Evolutionary conservation across 2,888 invertebrate species (phyloP).

Genomic region (Shargacucullia verbasci): DNA sequence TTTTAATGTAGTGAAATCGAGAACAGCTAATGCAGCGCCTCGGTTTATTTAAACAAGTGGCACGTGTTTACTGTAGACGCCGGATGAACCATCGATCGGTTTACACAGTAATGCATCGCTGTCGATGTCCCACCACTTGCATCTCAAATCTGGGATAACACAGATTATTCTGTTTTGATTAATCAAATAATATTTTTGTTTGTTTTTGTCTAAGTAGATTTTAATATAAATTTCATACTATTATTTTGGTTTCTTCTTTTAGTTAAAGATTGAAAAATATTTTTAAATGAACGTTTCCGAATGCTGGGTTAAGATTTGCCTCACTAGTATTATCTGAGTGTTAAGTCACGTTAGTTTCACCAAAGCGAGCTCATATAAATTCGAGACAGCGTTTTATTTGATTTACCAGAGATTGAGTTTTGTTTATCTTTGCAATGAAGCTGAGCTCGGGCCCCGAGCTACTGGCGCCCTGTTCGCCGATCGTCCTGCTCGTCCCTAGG

Average conservation of each 20-base stretch:
- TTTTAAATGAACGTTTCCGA: too few relatives aligned
- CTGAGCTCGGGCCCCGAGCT: slow-evolving; percentile 60
- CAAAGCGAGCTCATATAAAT: slow-evolving; percentile 49
- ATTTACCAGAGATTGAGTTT: slow-evolving; percentile 81
- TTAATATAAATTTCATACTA: too few relatives aligned
- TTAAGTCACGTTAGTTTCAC: slow-evolving; percentile 7
- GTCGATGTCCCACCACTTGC: slow-evolving; percentile 77
- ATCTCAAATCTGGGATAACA: slow-evolving; percentile 58
- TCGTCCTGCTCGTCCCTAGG: slow-evolving; percentile 68
- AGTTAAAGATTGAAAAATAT: too few relatives aligned
- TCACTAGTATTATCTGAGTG: not conserved
- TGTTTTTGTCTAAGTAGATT: too few relatives aligned
- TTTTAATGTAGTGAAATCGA: slow-evolving; percentile 88
- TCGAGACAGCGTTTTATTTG: slow-evolving; percentile 72
- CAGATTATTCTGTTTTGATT: slow-evolving; percentile 50
- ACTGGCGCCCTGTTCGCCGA: slow-evolving; percentile 51
- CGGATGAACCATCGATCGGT: slow-evolving; percentile 88
- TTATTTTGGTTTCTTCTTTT: too few relatives aligned
- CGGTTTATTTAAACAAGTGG: slow-evolving; percentile 89
- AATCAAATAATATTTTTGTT: slow-evolving; percentile 29
- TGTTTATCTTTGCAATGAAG: slow-evolving; percentile 85
- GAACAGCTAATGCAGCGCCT: slow-evolving; percentile 85
- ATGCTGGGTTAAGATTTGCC: too few relatives aligned
- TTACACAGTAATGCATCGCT: slow-evolving; percentile 85
- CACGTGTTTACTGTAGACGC: slow-evolving; percentile 85